Percentiles rank a stretch among this genome's conserved stretches.
These are phyloP conservation scores for Drosophila neocordata DNA, from an alignment of 1,140 invertebrate species.

Conservation along the genomic window DNA sequence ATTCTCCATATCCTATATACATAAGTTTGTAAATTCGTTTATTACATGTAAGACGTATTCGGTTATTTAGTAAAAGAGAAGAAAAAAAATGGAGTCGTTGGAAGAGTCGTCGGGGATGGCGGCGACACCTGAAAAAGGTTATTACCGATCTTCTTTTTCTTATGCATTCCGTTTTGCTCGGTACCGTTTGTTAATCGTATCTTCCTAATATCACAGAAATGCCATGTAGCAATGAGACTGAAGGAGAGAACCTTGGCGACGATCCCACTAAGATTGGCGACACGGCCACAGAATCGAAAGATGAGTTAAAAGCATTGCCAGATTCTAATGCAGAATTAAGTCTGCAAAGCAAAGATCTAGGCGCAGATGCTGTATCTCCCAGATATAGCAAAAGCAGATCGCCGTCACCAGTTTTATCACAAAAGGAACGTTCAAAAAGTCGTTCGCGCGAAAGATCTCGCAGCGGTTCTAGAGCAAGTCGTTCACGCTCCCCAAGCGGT, in stretches of 20 bases:
- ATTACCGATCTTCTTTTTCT: not conserved
- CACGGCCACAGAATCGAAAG: not conserved
- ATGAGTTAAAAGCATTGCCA: not conserved
- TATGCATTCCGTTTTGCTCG: not conserved
- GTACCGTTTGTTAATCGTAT: not conserved
- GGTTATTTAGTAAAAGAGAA: not conserved
- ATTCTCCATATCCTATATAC: not conserved
- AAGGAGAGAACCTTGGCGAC: not conserved
- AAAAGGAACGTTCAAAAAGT: not conserved
- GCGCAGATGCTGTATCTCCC: not conserved
- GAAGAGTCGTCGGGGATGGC: not conserved
- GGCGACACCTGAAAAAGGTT: not conserved
- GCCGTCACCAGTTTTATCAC: not conserved
- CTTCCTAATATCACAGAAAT: not conserved
- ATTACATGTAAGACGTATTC: not conserved
- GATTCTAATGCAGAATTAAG: not conserved
- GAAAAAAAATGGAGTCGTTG: conserved; percentile 6
- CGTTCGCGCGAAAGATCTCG: not conserved
- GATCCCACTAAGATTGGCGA: not conserved
- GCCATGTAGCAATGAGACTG: not conserved
- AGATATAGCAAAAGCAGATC: not conserved
- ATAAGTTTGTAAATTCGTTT: not conserved
- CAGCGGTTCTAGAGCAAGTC: not conserved
- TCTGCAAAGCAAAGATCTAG: not conserved
- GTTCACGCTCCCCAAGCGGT: not conserved